phyloP scores from a whole-genome alignment of 2,113 vertebrate genomes.

The Oncorhynchus masou region DNA sequence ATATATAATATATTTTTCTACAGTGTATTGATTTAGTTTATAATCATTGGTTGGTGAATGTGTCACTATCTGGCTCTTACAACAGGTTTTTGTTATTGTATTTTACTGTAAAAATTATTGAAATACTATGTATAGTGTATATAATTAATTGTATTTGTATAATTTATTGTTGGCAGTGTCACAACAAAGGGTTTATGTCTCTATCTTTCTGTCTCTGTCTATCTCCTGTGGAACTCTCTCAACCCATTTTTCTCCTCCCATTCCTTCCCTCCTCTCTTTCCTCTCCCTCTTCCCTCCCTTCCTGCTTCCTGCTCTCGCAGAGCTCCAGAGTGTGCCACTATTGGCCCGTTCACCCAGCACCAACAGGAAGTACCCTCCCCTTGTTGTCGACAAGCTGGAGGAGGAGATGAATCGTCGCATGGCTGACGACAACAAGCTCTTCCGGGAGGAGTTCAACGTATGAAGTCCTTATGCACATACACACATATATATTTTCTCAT shows the following conservation, averaged over 20 bases:
- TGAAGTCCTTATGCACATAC: conserved; percentile 16
- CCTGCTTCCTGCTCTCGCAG: conserved; percentile 66
- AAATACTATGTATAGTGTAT: too few relatives aligned
- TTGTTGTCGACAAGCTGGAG: conserved; percentile 94
- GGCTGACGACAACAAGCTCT: conserved; percentile 98
- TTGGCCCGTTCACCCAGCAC: conserved; percentile 96
- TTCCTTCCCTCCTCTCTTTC: background rate
- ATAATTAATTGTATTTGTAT: too few relatives aligned
- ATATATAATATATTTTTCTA: too few relatives aligned
- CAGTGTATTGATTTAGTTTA: too few relatives aligned
- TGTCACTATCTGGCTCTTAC: too few relatives aligned
- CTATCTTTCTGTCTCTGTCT: background rate
- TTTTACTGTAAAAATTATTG: too few relatives aligned
- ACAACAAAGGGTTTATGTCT: background rate
- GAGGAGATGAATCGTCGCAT: conserved; percentile 98
- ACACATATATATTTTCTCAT: background rate
- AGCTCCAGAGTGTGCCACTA: conserved; percentile 94
- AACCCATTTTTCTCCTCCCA: conserved; percentile 33
- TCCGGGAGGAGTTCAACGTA: conserved; percentile 97
- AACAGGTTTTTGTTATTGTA: too few relatives aligned
- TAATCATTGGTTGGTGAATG: too few relatives aligned
- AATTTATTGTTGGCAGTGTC: conserved; percentile 22
- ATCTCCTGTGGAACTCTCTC: conserved; percentile 12
- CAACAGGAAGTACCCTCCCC: conserved; percentile 95
- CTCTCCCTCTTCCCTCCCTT: background rate